Evolutionary conservation across 2,113 vertebrate species (phyloP), one percentile per base, ranked within the genome.

Genomic region (Canis aureus): DNA sequence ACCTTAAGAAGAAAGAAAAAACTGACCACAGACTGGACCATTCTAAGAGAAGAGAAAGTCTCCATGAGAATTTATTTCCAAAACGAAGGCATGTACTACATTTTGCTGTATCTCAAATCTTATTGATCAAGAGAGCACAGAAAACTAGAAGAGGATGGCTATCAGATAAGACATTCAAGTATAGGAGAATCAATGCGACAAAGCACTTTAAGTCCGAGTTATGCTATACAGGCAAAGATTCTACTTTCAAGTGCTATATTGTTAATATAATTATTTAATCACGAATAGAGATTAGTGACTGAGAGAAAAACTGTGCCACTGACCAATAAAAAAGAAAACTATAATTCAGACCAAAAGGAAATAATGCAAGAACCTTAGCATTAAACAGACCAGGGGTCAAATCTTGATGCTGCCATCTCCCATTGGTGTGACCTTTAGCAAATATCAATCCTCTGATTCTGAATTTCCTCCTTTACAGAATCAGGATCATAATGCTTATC

Each of bases 271-370:
- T 13, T 57, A n/a, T 76, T 80, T 89, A 91, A 84, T 92, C 38
- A 79, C 17, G 15, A 91, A 78, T 16, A 93, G 8, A 73, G 71
- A 25, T 27, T 60, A 97, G 43, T 43, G 43, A 93, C 0, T n/a
- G 57, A 94, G 23, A 67, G 20, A 81, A 83, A 96, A 96, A 27
- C 1, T 55, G 25, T 85, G 17, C 23, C 27, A 91, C n/a, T 62
- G 38, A 79, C 53, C 73, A 55, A 51, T 69, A 82, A 92, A 6
- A 57, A 88, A 79, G 71, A 81, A 96, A 95, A 83, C 82, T 64
- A 23, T 74, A 80, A 81, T 57, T 89, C 67, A 95, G 57, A 95
- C 20, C 84, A 64, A 95, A 92, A 87, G 38, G 60, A 97, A 95
- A 92, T 59, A 93, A 59, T 55, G 49, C 55, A 97, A 86, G 84